Conservation (phyloP, 2,113 vertebrate genomes). For the Cacatua alba region DNA sequence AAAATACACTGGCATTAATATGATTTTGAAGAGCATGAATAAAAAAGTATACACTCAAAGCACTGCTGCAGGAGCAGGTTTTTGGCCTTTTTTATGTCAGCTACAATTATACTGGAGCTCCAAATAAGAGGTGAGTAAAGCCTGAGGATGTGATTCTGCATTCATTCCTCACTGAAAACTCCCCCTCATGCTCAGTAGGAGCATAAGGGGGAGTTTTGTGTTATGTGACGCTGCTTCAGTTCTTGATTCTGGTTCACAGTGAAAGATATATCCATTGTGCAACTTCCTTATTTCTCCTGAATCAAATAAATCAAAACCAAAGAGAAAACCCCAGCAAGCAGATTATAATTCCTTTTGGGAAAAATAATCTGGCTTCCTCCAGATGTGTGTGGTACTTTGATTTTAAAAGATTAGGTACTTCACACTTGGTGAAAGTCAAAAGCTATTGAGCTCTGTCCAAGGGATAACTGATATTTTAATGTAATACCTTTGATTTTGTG, state of each 20-base stretch:
- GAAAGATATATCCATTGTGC: neutral
- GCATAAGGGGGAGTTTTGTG: neutral
- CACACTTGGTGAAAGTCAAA: neutral
- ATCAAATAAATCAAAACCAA: neutral
- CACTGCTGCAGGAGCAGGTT: conserved; percentile 17
- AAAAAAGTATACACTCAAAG: conserved; percentile 41
- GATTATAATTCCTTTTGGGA: neutral
- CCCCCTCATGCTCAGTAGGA: neutral
- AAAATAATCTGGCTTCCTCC: neutral
- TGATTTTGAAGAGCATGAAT: conserved; percentile 55
- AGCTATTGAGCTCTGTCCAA: neutral
- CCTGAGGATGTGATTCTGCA: conserved; percentile 29
- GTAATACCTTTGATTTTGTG: neutral
- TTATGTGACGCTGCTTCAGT: neutral
- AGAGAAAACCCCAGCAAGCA: neutral
- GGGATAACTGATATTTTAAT: neutral
- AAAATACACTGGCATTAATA: conserved; percentile 50
- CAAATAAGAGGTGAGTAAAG: conserved; percentile 36
- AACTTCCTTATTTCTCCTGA: neutral
- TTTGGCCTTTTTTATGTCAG: conserved; percentile 17
- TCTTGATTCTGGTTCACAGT: neutral
- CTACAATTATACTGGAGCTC: conserved; percentile 25
- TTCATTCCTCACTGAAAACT: conserved; percentile 17
- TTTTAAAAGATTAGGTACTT: neutral
- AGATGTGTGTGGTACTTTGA: neutral